phyloP scores from a whole-genome alignment of 2,113 vertebrate species.

The Cyprinus carpio region DNA sequence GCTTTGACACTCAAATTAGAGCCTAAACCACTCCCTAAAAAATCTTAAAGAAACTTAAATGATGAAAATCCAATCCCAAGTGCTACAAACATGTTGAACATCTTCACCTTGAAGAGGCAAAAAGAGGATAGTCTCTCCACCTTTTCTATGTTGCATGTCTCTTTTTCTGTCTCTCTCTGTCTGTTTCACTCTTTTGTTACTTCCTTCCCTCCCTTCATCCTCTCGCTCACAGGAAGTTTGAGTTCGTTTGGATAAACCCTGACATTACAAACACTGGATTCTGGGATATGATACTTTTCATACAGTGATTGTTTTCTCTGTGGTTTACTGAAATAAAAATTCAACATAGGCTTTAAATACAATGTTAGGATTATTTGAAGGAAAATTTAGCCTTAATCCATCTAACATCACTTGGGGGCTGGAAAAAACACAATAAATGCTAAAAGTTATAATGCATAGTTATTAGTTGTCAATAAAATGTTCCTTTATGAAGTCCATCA shows the following conservation, averaged over 20 bases:
- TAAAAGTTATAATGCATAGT: neutral
- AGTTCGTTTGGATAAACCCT: conserved; percentile 29
- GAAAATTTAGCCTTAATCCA: neutral
- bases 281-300: neutral
- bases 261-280: conserved; percentile 17
- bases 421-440: neutral
- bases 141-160: neutral
- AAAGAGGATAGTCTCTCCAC: neutral
- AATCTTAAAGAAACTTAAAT: conserved; percentile 6
- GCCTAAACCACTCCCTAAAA: neutral
- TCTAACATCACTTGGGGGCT: neutral
- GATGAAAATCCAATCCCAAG: neutral
- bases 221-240: conserved; percentile 24
- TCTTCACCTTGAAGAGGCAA: neutral
- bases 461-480: neutral
- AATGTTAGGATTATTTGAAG: neutral
- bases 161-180: conserved; percentile 2
- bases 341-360: neutral
- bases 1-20: neutral
- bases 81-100: neutral
- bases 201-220: conserved; percentile 19
- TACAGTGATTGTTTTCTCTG: neutral
- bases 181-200: conserved; percentile 4
- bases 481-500: neutral
- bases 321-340: neutral